Conservation (phyloP, 2,113 vertebrate genomes). For the Rhinolophus sinicus region DNA sequence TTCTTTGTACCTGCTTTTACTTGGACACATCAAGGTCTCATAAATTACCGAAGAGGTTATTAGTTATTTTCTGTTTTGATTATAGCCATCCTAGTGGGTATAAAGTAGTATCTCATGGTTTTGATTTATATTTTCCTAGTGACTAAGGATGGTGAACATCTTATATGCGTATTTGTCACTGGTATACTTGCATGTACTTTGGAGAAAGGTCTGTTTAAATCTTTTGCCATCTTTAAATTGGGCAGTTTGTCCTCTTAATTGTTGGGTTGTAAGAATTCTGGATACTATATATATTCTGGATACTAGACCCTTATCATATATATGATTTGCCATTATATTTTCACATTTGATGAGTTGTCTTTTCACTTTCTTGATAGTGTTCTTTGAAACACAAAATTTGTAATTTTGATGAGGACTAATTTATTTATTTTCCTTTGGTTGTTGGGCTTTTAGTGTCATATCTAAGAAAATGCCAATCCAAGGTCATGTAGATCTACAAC, state of each 20-base stretch:
- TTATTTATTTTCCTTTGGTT: not conserved
- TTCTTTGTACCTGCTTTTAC: not conserved
- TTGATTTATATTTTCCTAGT: not conserved
- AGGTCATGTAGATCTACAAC: not conserved
- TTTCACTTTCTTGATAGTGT: not conserved
- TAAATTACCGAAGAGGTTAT: not conserved
- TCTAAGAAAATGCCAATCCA: not conserved
- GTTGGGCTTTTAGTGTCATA: not conserved
- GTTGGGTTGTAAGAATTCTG: not conserved
- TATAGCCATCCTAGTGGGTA: not conserved
- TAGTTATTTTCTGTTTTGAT: not conserved
- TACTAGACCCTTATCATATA: not conserved
- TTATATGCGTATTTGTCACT: not conserved
- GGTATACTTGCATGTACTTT: not conserved
- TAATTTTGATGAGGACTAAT: not conserved
- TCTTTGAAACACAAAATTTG: not conserved
- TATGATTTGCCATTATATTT: not conserved
- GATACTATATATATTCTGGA: not conserved
- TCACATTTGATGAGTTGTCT: not conserved
- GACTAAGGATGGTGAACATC: not conserved
- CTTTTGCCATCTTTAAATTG: not conserved
- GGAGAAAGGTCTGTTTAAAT: not conserved
- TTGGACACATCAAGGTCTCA: not conserved
- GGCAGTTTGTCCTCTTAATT: not conserved
- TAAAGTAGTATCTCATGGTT: not conserved